Evolutionary conservation across 2,888 invertebrate genomes (phyloP).

Genomic region (Mythimna lalbum): DNA sequence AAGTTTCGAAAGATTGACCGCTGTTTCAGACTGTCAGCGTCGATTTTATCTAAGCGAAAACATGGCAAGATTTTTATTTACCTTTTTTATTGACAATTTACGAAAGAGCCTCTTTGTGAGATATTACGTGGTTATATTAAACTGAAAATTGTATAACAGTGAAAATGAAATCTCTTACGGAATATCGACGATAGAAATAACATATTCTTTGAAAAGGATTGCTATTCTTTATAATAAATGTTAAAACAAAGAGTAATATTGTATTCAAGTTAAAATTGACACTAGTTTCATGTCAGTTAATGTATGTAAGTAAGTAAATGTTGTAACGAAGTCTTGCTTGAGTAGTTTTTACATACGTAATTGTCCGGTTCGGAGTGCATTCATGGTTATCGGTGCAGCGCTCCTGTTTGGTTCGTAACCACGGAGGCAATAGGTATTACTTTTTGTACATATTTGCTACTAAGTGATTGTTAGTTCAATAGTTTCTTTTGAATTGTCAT

Average conservation of each 20-base stretch:
- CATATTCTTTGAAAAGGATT: background rate
- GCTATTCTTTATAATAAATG: slow-evolving; percentile 15
- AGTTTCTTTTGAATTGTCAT: background rate
- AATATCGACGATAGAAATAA: background rate
- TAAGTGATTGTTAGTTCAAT: background rate
- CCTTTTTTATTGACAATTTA: background rate
- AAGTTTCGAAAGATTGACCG: background rate
- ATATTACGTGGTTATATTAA: background rate
- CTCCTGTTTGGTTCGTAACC: slow-evolving; percentile 54
- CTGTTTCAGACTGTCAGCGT: background rate
- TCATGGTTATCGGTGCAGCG: slow-evolving; percentile 49
- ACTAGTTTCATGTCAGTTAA: slow-evolving; percentile 27
- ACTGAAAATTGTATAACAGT: background rate
- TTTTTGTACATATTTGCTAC: slow-evolving; percentile 16
- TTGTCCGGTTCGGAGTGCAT: slow-evolving; percentile 55
- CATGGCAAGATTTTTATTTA: background rate
- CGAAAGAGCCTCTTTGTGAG: background rate
- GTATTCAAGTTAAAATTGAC: slow-evolving; percentile 36
- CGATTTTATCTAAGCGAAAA: background rate
- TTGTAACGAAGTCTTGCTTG: slow-evolving; percentile 54
- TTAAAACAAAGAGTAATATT: slow-evolving; percentile 33
- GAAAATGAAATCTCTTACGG: background rate
- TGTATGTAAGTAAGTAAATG: slow-evolving; percentile 51
- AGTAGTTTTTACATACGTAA: slow-evolving; percentile 49
- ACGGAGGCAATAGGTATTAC: background rate